Conservation (phyloP, 2,113 vertebrate species). For the Epinephelus cyanopodus region DNA sequence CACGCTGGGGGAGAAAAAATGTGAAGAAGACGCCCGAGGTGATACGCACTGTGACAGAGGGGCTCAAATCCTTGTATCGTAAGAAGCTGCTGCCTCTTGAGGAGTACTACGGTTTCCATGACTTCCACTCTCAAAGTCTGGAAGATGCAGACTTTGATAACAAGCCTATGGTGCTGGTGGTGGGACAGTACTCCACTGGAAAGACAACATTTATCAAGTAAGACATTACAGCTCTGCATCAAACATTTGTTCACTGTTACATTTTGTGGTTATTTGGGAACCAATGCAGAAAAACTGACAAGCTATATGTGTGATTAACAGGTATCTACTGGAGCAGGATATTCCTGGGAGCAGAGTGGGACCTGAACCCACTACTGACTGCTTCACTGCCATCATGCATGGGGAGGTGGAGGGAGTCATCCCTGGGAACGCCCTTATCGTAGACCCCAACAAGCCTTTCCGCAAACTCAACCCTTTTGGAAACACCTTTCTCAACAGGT, state of each 20-base stretch:
- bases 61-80: constrained; percentile 90
- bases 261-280: neutral
- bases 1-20: constrained; percentile 90
- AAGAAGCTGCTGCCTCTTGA: constrained; percentile 91
- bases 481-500: constrained; percentile 96
- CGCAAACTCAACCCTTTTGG: constrained; percentile 95
- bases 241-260: neutral
- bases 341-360: constrained; percentile 93
- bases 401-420: constrained; percentile 88
- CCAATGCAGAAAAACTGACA: neutral
- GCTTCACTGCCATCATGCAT: constrained; percentile 95
- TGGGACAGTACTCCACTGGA: constrained; percentile 94
- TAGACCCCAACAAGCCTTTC: constrained; percentile 95
- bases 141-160: constrained; percentile 94
- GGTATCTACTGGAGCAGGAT: constrained; percentile 94
- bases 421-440: constrained; percentile 93
- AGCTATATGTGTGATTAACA: constrained; percentile 51
- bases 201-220: constrained; percentile 95
- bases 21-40: constrained; percentile 89
- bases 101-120: constrained; percentile 90
- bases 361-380: constrained; percentile 94
- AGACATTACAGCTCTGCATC: constrained; percentile 24
- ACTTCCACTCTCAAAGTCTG: constrained; percentile 91
- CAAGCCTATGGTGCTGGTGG: constrained; percentile 96
- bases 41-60: constrained; percentile 91